phyloP scores from a whole-genome alignment of 2,113 vertebrate genomes.

The Rhinolophus ferrumequinum region DNA sequence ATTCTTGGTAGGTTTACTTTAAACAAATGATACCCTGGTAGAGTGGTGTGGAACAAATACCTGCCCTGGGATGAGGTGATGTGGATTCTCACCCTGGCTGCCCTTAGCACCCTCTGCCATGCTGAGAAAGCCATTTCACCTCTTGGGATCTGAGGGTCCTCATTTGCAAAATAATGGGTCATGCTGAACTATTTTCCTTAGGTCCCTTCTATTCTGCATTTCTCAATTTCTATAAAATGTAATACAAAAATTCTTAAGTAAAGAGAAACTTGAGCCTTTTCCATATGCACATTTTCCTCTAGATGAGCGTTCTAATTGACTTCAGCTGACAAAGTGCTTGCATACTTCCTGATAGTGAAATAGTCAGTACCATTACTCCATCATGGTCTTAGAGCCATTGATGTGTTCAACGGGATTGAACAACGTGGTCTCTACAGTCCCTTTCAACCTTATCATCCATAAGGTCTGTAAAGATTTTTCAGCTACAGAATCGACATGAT shows the following conservation, averaged over 20 bases:
- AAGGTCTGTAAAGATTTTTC: background rate
- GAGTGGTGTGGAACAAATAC: background rate
- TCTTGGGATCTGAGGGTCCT: background rate
- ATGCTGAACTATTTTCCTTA: background rate
- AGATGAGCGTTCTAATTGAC: background rate
- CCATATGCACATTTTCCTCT: background rate
- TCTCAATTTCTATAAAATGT: background rate
- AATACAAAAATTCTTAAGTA: background rate
- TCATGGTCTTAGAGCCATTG: background rate
- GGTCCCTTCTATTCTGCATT: background rate
- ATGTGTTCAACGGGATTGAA: background rate
- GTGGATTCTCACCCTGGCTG: background rate
- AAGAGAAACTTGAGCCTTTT: background rate
- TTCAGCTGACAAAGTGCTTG: background rate
- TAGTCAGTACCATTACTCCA: background rate
- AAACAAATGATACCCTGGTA: background rate
- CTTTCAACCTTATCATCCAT: background rate
- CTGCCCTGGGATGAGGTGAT: background rate
- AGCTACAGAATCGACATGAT: background rate
- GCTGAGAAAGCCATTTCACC: background rate
- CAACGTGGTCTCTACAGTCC: background rate
- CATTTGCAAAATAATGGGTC: conserved; percentile 10
- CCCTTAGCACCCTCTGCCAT: background rate
- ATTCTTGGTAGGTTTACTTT: conserved; percentile 16
- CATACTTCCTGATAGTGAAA: background rate